Base-by-base conservation (phyloP, 2,113 vertebrate genomes). In the Hippocampus abdominalis region DNA sequence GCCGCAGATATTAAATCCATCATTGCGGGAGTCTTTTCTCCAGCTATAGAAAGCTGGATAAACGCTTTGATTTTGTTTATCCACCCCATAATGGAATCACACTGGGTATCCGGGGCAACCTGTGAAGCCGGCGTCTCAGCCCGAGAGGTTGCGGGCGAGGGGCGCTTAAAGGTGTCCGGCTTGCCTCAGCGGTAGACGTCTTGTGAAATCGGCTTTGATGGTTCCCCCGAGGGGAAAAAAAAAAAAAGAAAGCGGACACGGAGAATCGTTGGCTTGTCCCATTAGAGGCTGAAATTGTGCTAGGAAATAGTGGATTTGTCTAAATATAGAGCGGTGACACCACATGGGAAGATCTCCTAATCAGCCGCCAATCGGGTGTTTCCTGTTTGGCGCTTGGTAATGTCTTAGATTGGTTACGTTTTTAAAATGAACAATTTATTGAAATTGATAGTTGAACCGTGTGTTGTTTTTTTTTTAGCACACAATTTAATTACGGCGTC, bases 21-120 rank as follows among this genome's bases (percentile, higher is more conserved):
- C 86, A 81, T 83, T 81, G 80, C 56, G 7, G 85, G 79, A 77
- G 82, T 87, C 84, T 87, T 88, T 88, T 89, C 82, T 83, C 73
- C 62, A 66, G 76, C 77, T 81, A 82, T 80, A 83, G 85, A 87
- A 84, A 76, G 83, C 25, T 81, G 86, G 83, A 89, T 88, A 88
- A 89, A 89, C 65, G 84, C 85, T 86, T 87, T 86, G 81, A 88
- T 89, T 89, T 87, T 84, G 82, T 88, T 89, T 86, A 85, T 89
- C 88, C 83, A 82, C 84, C 82, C 82, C 82, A 81, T 87, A 88
- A 88, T 89, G 82, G 82, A 89, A 88, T 87, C 82, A 74, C 75
- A 71, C 75, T 68, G 39, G 15, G 88, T 89, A 86, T 74, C 86
- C 82, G 60, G 74, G 84, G 85, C 83, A 88, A 88, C 88, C 73